Evolutionary conservation across 2,888 invertebrate species (phyloP).

Genomic region (Dicranocentrus wangi): DNA sequence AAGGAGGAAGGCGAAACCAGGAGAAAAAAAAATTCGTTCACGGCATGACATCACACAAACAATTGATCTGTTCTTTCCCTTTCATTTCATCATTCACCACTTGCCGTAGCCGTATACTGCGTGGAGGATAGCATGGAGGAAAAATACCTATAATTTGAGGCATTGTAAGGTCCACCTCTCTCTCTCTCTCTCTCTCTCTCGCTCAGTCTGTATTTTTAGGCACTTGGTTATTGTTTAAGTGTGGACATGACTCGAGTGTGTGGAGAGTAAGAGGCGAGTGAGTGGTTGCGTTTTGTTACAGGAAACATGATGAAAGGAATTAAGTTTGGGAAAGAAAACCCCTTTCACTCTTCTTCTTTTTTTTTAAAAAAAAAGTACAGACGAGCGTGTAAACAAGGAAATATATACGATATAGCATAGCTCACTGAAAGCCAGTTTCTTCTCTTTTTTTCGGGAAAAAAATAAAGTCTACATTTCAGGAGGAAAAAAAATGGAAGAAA

Average conservation of each 20-base stretch:
- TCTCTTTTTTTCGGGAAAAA: no score
- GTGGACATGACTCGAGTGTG: constrained; percentile 1
- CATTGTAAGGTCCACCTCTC: neutral
- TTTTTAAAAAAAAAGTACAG: no score
- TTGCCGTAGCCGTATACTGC: neutral
- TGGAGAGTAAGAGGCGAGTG: neutral
- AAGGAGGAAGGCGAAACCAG: no score
- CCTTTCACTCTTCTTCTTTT: no score
- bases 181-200: no score
- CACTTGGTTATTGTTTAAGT: constrained; percentile 10
- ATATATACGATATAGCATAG: no score
- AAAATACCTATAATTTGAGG: neutral
- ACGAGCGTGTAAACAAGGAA: no score
- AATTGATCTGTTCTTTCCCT: constrained; percentile 21
- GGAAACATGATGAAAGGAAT: constrained; percentile 11
- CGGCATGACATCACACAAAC: constrained; percentile 34
- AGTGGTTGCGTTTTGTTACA: constrained; percentile 8
- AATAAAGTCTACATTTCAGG: no score
- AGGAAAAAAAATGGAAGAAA: constrained; percentile 5
- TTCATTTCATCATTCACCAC: constrained; percentile 40
- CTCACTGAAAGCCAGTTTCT: no score
- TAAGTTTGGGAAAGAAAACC: no score
- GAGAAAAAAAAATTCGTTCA: constrained; percentile 16
- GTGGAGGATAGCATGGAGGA: neutral
- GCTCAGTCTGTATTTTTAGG: no score